These are phyloP conservation scores for Ceratitis capitata DNA, from an alignment of 1,140 invertebrate species.

Conservation along the genomic window DNA sequence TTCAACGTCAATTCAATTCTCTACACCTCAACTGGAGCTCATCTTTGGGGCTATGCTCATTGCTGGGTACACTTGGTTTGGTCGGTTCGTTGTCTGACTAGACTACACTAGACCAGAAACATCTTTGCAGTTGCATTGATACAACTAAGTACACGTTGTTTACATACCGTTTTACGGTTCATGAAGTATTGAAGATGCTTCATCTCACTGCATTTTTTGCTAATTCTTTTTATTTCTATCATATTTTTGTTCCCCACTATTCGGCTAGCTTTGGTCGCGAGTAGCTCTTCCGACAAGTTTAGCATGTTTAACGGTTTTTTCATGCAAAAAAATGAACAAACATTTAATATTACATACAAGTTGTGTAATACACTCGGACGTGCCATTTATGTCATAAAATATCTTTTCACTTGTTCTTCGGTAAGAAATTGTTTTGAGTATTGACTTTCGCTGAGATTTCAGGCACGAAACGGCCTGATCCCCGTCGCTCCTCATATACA, in stretches of 20 bases:
- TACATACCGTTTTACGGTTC: background rate
- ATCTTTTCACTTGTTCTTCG: background rate
- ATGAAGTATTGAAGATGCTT: background rate
- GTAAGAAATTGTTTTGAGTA: background rate
- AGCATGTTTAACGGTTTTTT: constrained; percentile 9
- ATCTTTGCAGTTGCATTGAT: background rate
- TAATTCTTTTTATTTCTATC: background rate
- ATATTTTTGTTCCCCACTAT: background rate
- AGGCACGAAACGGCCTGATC: background rate
- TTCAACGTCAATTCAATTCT: background rate
- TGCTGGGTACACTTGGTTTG: background rate
- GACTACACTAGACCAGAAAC: no score
- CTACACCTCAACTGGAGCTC: background rate
- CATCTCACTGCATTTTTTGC: background rate
- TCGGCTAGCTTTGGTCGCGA: no score
- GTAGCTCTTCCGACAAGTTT: background rate
- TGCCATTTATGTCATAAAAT: no score
- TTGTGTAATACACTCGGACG: background rate
- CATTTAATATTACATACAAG: background rate
- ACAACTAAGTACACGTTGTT: no score
- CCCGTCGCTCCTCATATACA: background rate
- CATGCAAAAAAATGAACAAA: background rate
- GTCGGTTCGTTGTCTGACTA: background rate
- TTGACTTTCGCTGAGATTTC: background rate
- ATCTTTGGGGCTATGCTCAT: background rate